Conservation (phyloP, 37 sponge, comb jelly and placozoan species). For the Hexactinellida sp. region DNA sequence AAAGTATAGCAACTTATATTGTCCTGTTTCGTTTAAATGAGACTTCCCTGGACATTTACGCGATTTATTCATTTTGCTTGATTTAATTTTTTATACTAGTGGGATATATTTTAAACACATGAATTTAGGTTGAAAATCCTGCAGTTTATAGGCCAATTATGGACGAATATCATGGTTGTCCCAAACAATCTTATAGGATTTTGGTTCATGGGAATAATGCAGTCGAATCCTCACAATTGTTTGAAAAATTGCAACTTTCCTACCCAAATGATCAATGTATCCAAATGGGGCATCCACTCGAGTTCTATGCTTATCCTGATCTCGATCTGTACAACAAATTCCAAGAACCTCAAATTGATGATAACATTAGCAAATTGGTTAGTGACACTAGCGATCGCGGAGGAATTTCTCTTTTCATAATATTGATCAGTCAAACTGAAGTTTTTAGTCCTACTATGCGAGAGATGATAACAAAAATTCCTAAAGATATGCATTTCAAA, state of each 20-base stretch:
- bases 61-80: no score
- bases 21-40: no score
- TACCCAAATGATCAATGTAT: background rate
- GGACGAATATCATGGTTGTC: no score
- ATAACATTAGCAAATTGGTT: background rate
- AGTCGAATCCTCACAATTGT: background rate
- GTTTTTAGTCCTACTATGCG: background rate
- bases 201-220: background rate
- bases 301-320: background rate
- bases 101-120: no score
- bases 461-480: background rate
- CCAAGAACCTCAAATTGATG: background rate
- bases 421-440: background rate
- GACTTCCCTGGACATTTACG: no score
- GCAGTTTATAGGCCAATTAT: no score
- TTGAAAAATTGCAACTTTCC: background rate
- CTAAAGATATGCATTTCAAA: background rate
- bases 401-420: background rate
- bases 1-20: no score
- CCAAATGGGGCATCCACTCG: background rate
- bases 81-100: no score
- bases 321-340: background rate
- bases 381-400: background rate
- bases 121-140: no score
- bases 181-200: background rate